phyloP scores from a whole-genome alignment of 2,113 vertebrate species.

The Melospiza melodia region DNA sequence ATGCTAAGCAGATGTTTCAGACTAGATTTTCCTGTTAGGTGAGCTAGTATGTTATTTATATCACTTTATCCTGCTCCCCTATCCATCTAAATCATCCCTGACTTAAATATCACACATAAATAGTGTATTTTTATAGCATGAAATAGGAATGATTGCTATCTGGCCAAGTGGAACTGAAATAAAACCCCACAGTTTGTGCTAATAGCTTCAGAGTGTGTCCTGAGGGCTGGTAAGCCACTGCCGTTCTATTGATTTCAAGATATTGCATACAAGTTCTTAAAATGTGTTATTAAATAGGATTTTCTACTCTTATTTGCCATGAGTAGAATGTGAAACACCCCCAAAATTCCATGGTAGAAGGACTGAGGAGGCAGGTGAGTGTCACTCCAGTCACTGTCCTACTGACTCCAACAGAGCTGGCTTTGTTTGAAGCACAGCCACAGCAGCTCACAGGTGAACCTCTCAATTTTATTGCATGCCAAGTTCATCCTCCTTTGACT shows the following conservation, averaged over 20 bases:
- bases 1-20: background rate
- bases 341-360: background rate
- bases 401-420: background rate
- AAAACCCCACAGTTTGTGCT: conserved; percentile 15
- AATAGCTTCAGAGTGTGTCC: conserved; percentile 29
- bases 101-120: conserved; percentile 4
- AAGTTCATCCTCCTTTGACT: background rate
- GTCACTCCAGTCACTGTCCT: background rate
- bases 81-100: background rate
- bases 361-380: background rate
- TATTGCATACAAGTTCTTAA: background rate
- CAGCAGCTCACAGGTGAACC: background rate
- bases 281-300: background rate
- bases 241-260: conserved; percentile 3
- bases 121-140: background rate
- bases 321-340: background rate
- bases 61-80: background rate
- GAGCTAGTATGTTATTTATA: background rate
- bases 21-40: background rate
- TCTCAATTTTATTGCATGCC: background rate
- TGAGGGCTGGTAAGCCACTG: background rate
- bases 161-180: background rate
- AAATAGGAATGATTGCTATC: conserved; percentile 6
- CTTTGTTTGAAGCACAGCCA: background rate
- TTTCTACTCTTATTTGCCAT: background rate